Base-by-base conservation (phyloP, 2,113 vertebrate species). In the Trinectes maculatus region DNA sequence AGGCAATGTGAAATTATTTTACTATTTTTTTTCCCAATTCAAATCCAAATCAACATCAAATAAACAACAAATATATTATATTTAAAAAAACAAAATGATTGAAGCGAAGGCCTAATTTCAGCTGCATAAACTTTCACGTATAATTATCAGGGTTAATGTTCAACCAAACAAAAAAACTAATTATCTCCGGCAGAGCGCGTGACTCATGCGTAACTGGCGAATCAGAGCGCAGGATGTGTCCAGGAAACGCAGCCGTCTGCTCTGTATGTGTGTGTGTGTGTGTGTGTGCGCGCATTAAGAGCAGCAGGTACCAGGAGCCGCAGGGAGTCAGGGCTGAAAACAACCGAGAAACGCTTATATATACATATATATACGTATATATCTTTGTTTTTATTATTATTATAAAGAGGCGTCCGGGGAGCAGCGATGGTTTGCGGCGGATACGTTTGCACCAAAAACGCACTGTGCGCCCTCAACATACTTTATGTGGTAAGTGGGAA, bases 351-450 rank as follows among this genome's bases (percentile, higher is more conserved):
- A n/a, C n/a, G n/a, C n/a, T n/a, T n/a, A n/a, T n/a, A n/a, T n/a
- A n/a, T n/a, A n/a, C n/a, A n/a, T n/a, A n/a, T n/a, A n/a, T n/a
- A n/a, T n/a, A n/a, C n/a, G n/a, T n/a, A n/a, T n/a, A n/a, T n/a
- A n/a, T n/a, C n/a, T n/a, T n/a, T n/a, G n/a, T n/a, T n/a, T n/a
- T n/a, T n/a, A n/a, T n/a, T n/a, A n/a, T n/a, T n/a, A n/a, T n/a
- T n/a, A n/a, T n/a, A n/a, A n/a, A n/a, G n/a, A n/a, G n/a, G 31
- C 31, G 18, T 1, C 5, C 21, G 21, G 36, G 1, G 34, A 25
- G 42, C 65, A 57, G 33, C 18, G 57, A 90, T 90, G 88, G 83
- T 79, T 29, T 90, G 88, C 43, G 88, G 87, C 1, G 85, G 88
- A 48, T 88, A 83, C 43, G 1, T 66, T 29, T 88, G 88, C 81